Evolutionary conservation across 2,797 vertebrate species (phyloP), one percentile per base, ranked within the genome.

Genomic region (Melanotaenia trifasciata): DNA sequence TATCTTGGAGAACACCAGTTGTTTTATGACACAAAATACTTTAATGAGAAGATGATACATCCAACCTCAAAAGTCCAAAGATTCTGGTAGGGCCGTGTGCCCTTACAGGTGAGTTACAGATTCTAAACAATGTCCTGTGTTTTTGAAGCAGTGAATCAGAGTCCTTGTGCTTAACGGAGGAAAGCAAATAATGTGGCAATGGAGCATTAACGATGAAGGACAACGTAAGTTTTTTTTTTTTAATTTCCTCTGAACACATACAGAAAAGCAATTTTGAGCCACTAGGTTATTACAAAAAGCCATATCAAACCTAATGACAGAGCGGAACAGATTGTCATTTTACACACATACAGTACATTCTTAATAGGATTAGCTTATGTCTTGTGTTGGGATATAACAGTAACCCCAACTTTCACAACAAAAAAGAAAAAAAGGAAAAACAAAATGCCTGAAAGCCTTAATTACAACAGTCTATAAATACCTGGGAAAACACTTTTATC

Each of bases 321-420:
- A 90, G 81, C 84, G 84, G 70, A 87, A 88, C 84, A 92, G 88
- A 91, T 88, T 91, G 91, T 91, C 85, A 90, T 84, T 89, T 91
- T 88, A 90, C 88, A 93, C 85, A 90, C 91, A 90, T 91, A 93
- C 91, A 94, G 90, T 93, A 93, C 92, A 93, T 93, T 92, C 90
- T 90, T 78, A 90, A 87, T 76, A 88, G 83, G 87, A 91, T 91
- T 92, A 93, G 90, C 92, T 93, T 93, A 92, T 93, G 84, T 92
- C 84, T 89, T 57, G 36, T 81, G 84, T 47, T 38, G 83, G 87
- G 88, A 89, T 86, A 64, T 90, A 85, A 91, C 74, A 84, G 74
- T 85, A 89, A 88, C 88, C 90, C 91, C 91, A 83, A 84, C 83
- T 82, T 91, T 83, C 85, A 89, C 84, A 92, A 90, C 70, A 87